Evolutionary conservation across 2,797 vertebrate species (phyloP).

Genomic region (Lagodon rhomboides): DNA sequence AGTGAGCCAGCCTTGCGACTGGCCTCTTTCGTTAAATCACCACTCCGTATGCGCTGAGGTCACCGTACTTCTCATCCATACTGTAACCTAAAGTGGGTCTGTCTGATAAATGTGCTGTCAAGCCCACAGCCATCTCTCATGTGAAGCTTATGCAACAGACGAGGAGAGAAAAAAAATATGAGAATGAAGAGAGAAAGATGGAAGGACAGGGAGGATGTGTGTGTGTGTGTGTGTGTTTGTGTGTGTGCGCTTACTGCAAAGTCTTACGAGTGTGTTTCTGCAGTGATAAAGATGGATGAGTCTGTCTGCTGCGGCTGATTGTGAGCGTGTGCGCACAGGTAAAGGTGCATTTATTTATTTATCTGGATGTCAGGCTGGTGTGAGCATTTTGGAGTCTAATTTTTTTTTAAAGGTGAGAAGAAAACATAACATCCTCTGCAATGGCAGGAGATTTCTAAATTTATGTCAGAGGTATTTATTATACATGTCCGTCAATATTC

Average conservation of each 20-base stretch:
- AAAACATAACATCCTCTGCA: not conserved
- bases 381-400: constrained; percentile 1
- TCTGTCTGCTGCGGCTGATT: constrained; percentile 44
- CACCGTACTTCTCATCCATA: constrained; percentile 38
- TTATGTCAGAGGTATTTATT: constrained; percentile 15
- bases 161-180: constrained; percentile 19
- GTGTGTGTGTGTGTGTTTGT: constrained; percentile 26
- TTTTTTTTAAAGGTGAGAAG: not conserved
- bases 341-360: constrained; percentile 41
- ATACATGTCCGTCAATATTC: constrained; percentile 24
- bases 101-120: constrained; percentile 63
- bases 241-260: constrained; percentile 18
- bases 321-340: constrained; percentile 14
- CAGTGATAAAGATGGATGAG: constrained; percentile 78
- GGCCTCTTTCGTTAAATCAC: constrained; percentile 45
- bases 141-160: constrained; percentile 37
- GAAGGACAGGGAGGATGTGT: constrained; percentile 29
- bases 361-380: constrained; percentile 10
- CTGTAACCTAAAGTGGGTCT: constrained; percentile 47
- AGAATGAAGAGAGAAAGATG: constrained; percentile 30
- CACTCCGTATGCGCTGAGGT: constrained; percentile 28
- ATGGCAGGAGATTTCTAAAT: constrained; percentile 1
- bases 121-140: constrained; percentile 23
- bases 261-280: constrained; percentile 53
- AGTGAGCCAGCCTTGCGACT: constrained; percentile 19